A percentile compares a stretch with the other conserved stretches of the same genome.
These are phyloP conservation scores for Alligator mississippiensis DNA, from an alignment of 2,113 vertebrate genomes.

Conservation along the genomic window DNA sequence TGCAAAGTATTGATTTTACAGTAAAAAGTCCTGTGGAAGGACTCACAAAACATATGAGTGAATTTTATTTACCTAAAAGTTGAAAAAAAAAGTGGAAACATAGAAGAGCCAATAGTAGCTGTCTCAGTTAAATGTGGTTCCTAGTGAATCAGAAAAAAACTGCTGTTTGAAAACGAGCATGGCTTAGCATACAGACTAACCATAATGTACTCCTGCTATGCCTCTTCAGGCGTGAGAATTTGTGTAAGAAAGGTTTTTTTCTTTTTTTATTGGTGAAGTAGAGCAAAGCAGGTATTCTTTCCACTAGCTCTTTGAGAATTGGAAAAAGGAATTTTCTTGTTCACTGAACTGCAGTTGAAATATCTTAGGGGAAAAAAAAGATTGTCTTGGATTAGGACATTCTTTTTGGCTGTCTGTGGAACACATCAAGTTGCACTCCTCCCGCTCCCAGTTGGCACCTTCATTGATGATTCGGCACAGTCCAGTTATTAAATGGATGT, in stretches of 20 bases:
- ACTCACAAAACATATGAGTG: not conserved
- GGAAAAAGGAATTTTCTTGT: not conserved
- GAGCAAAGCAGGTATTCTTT: not conserved
- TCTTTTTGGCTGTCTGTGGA: not conserved
- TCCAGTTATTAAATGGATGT: not conserved
- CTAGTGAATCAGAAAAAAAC: not conserved
- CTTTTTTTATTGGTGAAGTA: not conserved
- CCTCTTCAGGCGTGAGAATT: not conserved
- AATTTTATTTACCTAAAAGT: not conserved
- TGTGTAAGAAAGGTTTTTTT: not conserved
- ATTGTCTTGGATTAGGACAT: not conserved
- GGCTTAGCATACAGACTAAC: not conserved
- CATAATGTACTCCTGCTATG: not conserved
- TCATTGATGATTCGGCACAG: not conserved
- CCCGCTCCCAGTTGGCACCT: not conserved
- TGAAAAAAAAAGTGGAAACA: not conserved
- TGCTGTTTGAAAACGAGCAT: not conserved
- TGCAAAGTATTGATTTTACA: not conserved
- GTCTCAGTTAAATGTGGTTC: not conserved
- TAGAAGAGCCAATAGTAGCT: accelerated
- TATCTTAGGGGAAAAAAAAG: not conserved
- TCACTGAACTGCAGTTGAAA: not conserved
- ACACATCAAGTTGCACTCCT: not conserved
- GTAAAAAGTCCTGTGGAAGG: not conserved
- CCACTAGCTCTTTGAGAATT: not conserved